Base-by-base conservation (phyloP, 92 coral and sea anemone genomes). In the Actinernus sp. region DNA sequence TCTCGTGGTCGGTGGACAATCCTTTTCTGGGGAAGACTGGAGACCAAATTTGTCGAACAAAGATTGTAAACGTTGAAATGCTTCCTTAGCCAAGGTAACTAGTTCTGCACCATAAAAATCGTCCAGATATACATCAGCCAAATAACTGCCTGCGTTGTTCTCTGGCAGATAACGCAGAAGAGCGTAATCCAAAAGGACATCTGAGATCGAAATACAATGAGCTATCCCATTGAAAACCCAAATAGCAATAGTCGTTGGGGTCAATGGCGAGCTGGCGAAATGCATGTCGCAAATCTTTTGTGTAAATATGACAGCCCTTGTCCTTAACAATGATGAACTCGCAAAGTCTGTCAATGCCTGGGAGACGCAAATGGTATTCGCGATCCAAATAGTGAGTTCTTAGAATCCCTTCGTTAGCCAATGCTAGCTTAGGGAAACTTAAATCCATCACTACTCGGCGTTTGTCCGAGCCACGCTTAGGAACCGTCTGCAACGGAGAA, bases 201-300 rank as follows among this genome's bases (percentile, higher is more conserved):
- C n/a, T n/a, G n/a, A n/a, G n/a, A n/a, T n/a, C n/a, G n/a, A n/a
- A n/a, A n/a, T n/a, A n/a, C n/a, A n/a, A n/a, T n/a, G n/a, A n/a
- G n/a, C n/a, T n/a, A n/a, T n/a, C n/a, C n/a, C n/a, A n/a, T n/a
- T n/a, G n/a, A n/a, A n/a, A n/a, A n/a, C n/a, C n/a, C n/a, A n/a
- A n/a, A n/a, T 49, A 49, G 22, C 43, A 28, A 27, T 61, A 73
- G 30, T 73, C 70, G 18, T 33, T 61, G 7, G 71, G 71, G 30
- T 73, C 70, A 26, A 73, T 38, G 25, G 80, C 70, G 31, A 73
- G 39, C 61, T 73, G 71, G 11, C 61, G 34, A 25, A 59, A 59
- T 4, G 80, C 63, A 3, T 62, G 55, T 61, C 61, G 31, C n/a
- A 26, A 32, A 25, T 58, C 64, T 2, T 58, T 58, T 58, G 30